A percentile compares a stretch with the other conserved stretches of the same genome.
Evolutionary conservation across 2,113 vertebrate genomes (phyloP).

Genomic region (Eudorcas thomsonii): DNA sequence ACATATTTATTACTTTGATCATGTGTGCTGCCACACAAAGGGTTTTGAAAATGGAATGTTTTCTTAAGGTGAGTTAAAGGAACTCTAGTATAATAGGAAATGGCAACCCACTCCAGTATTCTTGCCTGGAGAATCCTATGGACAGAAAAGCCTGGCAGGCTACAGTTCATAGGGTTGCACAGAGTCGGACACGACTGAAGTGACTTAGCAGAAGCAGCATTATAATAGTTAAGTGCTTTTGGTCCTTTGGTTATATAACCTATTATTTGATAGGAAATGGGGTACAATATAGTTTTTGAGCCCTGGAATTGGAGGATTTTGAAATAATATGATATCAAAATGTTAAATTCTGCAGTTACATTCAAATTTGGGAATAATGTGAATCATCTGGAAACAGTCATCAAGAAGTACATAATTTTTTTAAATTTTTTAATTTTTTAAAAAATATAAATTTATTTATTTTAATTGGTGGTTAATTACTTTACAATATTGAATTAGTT

Average conservation of each 20-base stretch:
- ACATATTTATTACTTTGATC: neutral
- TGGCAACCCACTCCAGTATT: neutral
- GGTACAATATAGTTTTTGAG: neutral
- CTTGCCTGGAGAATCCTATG: neutral
- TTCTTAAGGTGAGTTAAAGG: neutral
- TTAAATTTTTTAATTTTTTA: too few species aligned
- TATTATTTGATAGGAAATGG: neutral
- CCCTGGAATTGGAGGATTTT: neutral
- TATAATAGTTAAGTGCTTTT: neutral
- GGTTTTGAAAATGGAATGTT: conserved; percentile 13
- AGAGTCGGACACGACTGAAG: neutral
- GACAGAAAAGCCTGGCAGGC: neutral
- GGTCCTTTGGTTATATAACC: neutral
- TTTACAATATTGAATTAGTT: too few species aligned
- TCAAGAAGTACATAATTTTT: neutral
- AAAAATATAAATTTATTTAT: too few species aligned
- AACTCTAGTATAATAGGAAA: neutral
- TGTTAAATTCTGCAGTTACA: neutral
- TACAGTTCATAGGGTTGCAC: neutral
- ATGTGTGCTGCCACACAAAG: neutral
- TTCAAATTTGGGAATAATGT: neutral
- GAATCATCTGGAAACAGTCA: neutral
- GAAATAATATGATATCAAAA: conserved; percentile 20
- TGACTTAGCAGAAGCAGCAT: neutral
- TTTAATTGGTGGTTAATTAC: too few species aligned